Percentiles rank a stretch among this genome's conserved stretches.
Evolutionary conservation across 1,140 invertebrate species (phyloP).

Genomic region (Spodoptera litura): DNA sequence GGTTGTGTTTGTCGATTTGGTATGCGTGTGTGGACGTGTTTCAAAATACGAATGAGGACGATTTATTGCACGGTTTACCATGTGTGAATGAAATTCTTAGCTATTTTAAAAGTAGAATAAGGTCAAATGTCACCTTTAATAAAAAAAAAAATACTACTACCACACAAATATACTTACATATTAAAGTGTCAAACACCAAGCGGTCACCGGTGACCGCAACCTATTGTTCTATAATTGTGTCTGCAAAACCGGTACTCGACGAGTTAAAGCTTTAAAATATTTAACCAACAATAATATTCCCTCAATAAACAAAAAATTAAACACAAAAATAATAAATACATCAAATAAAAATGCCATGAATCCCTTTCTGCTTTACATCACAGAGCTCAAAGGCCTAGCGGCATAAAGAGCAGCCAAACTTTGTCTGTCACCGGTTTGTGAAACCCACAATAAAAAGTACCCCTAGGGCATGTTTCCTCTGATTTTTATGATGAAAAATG

Average conservation of each 20-base stretch:
- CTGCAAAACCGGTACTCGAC: too few relatives aligned
- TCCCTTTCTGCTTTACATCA: slow-evolving; percentile 24
- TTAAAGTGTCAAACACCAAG: too few relatives aligned
- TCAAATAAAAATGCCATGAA: slow-evolving; percentile 38
- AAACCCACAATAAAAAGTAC: slow-evolving; percentile 62
- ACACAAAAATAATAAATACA: slow-evolving; percentile 11
- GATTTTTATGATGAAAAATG: slow-evolving; percentile 78
- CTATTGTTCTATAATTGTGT: too few relatives aligned
- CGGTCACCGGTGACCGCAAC: too few relatives aligned
- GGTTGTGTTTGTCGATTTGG: slow-evolving; percentile 9
- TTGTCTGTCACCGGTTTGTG: slow-evolving; percentile 59
- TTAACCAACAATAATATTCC: background rate
- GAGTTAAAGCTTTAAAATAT: too few relatives aligned
- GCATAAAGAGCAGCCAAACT: slow-evolving; percentile 68
- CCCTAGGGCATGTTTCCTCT: slow-evolving; percentile 51
- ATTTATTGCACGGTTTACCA: too few relatives aligned
- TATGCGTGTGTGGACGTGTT: background rate
- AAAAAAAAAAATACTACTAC: too few relatives aligned
- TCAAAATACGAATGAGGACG: too few relatives aligned
- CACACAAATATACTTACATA: too few relatives aligned
- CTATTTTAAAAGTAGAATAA: too few relatives aligned
- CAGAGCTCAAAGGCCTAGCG: slow-evolving; percentile 53
- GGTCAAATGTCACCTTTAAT: too few relatives aligned
- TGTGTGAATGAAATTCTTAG: too few relatives aligned
- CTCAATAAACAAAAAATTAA: background rate